Base-by-base conservation (phyloP, 2,888 invertebrate genomes). In the Drosophila mimica region DNA sequence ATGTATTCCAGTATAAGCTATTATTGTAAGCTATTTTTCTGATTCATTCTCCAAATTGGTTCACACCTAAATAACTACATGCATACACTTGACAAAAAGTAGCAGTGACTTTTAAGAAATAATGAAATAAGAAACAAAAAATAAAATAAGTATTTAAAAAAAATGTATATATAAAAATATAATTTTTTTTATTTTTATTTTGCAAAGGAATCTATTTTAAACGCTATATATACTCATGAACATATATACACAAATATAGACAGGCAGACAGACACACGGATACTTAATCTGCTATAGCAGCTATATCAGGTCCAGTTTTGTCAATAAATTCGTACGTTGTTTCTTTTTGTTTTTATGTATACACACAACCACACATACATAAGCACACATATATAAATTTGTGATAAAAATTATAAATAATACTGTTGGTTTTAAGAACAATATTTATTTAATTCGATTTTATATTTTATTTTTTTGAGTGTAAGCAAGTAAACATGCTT, bases 241-340 rank as follows among this genome's bases (percentile, higher is more conserved):
- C 67, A 79, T 67, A 67, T 66, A 61, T 67, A 69, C 65, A 64
- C 58, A 72, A 71, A 57, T 25, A 30, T 28, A 52, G 25, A 52
- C n/a, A 69, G 60, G 69, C 62, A 71, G 68, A 71, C 31, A 54
- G 48, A 60, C 25, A 74, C 31, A 68, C 57, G 31, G 51, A 20
- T 53, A 57, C 52, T 63, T 64, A 20, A 53, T 54, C 48, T 71
- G 61, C 56, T 71, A 64, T 70, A 70, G 65, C 38, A 69, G 62
- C 84, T 83, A 87, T 87, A 83, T 89, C 83, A 83, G 83, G 83
- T 83, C 75, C 76, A 82, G 76, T 80, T 38, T 28, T 73, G 72
- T 82, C 76, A 81, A 89, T 91, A 91, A 91, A 91, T 91, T 91
- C 90, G 90, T 83, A 81, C 53, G 66, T 59, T 79, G 15, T 57